phyloP scores from a whole-genome alignment of 1,140 invertebrate genomes.

The Holotrichia oblita region DNA sequence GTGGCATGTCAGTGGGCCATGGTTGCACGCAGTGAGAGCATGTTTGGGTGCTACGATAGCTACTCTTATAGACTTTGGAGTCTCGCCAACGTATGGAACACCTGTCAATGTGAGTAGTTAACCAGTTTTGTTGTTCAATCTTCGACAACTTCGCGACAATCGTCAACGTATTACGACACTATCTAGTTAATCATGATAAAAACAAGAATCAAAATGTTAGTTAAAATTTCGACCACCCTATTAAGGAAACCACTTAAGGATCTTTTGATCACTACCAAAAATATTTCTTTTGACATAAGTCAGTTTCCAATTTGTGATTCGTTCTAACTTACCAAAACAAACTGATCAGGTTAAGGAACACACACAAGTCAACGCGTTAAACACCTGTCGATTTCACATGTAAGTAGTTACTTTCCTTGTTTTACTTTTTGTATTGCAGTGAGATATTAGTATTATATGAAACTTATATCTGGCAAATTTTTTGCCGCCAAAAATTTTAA shows the following conservation, averaged over 20 bases:
- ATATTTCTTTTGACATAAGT: not conserved
- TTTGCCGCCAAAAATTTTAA: too few relatives aligned
- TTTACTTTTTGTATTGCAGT: too few relatives aligned
- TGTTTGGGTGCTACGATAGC: slow-evolving; percentile 74
- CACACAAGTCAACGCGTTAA: not conserved
- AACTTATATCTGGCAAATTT: too few relatives aligned
- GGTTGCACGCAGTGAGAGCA: slow-evolving; percentile 71
- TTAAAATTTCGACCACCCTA: too few relatives aligned
- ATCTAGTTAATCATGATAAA: not conserved
- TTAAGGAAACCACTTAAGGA: not conserved
- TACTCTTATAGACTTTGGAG: slow-evolving; percentile 75
- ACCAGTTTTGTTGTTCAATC: not conserved
- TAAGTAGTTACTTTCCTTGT: not conserved
- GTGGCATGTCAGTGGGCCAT: slow-evolving; percentile 39
- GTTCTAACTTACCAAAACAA: not conserved
- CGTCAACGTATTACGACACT: too few relatives aligned
- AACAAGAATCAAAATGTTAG: not conserved
- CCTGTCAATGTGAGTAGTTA: slow-evolving; percentile 71
- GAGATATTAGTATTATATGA: too few relatives aligned
- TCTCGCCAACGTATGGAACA: slow-evolving; percentile 75
- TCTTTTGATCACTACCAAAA: not conserved
- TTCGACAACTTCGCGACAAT: too few relatives aligned
- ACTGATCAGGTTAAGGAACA: not conserved
- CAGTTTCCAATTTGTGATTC: not conserved
- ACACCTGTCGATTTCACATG: not conserved